These are phyloP conservation scores for Heterochromis multidens DNA, from an alignment of 2,113 vertebrate genomes.

Conservation along the genomic window DNA sequence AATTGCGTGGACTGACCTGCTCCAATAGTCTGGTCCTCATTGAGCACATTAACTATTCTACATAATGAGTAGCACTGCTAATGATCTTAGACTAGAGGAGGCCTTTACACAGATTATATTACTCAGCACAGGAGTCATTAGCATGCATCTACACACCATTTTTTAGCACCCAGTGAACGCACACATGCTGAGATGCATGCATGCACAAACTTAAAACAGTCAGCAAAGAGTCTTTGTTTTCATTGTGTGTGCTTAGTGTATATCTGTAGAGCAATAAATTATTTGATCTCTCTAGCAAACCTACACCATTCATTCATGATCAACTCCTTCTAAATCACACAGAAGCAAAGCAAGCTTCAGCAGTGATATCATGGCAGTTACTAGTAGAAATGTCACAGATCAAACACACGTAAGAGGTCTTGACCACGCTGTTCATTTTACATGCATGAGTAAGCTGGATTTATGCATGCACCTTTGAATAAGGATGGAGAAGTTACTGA, in stretches of 20 bases:
- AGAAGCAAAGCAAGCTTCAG: background rate
- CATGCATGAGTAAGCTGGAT: conserved; percentile 10
- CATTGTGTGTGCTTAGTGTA: background rate
- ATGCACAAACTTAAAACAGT: background rate
- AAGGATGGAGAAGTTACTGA: background rate
- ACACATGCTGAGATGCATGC: background rate
- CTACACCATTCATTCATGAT: conserved; percentile 21
- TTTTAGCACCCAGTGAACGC: background rate
- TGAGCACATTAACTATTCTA: conserved; percentile 35
- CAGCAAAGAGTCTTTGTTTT: background rate
- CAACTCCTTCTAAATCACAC: conserved; percentile 19
- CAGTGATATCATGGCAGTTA: conserved; percentile 50
- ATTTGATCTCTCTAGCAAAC: conserved; percentile 25
- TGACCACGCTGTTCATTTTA: conserved; percentile 5
- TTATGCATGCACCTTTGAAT: background rate
- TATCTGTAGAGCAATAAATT: conserved; percentile 10
- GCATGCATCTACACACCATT: background rate
- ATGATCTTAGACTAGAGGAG: conserved; percentile 54
- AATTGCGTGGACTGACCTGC: conserved; percentile 65
- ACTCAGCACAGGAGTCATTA: conserved; percentile 27
- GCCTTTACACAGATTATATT: conserved; percentile 63
- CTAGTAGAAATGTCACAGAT: conserved; percentile 57
- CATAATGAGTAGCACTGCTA: conserved; percentile 61
- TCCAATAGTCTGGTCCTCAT: conserved; percentile 40
- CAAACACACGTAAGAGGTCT: conserved; percentile 30